A percentile compares a stretch with the other conserved stretches of the same genome.
These are phyloP conservation scores for Passer montanus DNA, from an alignment of 2,113 vertebrate genomes.

Conservation along the genomic window DNA sequence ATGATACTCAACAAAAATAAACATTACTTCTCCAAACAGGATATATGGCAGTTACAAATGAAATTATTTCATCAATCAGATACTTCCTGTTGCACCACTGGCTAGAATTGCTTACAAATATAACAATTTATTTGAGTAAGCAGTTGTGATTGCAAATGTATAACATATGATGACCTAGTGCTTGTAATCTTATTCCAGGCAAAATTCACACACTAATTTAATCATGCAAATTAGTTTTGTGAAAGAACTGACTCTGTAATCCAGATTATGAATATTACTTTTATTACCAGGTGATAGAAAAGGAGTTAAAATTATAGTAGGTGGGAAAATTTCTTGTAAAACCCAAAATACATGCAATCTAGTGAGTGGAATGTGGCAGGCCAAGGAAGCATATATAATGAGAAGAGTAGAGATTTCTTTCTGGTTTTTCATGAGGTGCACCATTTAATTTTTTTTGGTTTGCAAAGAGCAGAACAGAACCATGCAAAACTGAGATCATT, in stretches of 20 bases:
- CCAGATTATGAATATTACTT: background rate
- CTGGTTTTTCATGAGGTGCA: background rate
- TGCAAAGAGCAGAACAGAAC: background rate
- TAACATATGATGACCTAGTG: background rate
- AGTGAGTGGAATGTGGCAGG: background rate
- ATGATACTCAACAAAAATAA: background rate
- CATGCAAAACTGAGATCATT: background rate
- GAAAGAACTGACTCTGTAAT: background rate
- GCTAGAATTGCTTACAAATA: background rate
- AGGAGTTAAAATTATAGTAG: background rate
- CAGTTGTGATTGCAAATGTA: background rate
- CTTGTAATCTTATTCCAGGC: background rate
- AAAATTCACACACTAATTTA: background rate
- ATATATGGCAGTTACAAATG: background rate
- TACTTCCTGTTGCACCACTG: background rate
- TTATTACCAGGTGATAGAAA: background rate
- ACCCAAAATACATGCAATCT: background rate
- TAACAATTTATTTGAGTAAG: background rate
- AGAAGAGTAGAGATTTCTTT: background rate
- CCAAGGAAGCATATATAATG: background rate
- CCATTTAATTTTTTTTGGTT: background rate
- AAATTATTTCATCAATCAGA: background rate
- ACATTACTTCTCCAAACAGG: background rate
- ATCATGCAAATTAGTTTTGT: background rate
- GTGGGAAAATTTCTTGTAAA: background rate